Percentiles rank a stretch among this genome's conserved stretches.
These are phyloP conservation scores for Chaenogobius annularis DNA, from an alignment of 2,113 vertebrate species.

Conservation along the genomic window DNA sequence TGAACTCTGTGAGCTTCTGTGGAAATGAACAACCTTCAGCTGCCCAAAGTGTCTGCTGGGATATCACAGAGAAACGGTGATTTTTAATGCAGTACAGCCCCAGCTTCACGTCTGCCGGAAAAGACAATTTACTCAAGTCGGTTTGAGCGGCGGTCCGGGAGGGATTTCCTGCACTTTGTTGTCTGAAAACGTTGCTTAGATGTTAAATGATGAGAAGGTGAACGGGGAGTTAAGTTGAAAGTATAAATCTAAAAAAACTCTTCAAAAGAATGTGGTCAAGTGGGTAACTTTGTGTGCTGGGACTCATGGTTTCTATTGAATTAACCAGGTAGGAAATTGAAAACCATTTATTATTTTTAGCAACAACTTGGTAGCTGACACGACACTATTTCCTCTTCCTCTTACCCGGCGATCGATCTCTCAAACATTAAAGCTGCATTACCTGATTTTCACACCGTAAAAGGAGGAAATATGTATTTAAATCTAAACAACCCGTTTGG, in stretches of 20 bases:
- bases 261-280: neutral
- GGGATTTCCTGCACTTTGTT: neutral
- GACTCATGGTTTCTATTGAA: too few species aligned
- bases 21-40: slow-evolving; percentile 42
- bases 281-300: neutral
- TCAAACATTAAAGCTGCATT: neutral
- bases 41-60: neutral
- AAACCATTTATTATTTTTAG: too few species aligned
- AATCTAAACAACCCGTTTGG: too few species aligned
- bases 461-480: neutral
- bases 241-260: neutral
- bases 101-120: neutral
- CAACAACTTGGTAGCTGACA: too few species aligned
- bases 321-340: too few species aligned
- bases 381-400: neutral
- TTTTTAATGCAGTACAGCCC: slow-evolving; percentile 11
- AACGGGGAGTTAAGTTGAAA: neutral
- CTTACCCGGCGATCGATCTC: neutral
- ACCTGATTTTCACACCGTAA: too few species aligned
- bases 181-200: neutral
- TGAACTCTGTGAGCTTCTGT: slow-evolving; percentile 27
- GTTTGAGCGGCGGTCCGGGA: slow-evolving; percentile 13
- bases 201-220: neutral
- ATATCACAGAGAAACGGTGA: neutral
- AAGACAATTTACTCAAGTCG: slow-evolving; percentile 19